phyloP scores from a whole-genome alignment of 1,140 invertebrate genomes.

The Drosophila navojoa region DNA sequence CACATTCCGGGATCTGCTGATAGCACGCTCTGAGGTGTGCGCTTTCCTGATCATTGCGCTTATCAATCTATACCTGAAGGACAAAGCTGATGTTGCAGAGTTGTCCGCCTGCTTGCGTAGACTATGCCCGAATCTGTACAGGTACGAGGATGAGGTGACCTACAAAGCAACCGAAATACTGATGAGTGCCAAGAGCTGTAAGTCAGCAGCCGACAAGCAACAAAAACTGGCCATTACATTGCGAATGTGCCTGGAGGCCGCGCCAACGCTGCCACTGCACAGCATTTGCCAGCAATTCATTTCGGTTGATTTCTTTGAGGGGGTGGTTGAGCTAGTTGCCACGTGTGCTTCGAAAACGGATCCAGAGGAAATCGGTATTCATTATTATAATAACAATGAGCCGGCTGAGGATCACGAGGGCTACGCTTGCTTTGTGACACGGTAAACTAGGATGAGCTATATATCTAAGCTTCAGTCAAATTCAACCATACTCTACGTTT shows the following conservation, averaged over 20 bases:
- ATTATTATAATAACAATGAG: constrained; percentile 94
- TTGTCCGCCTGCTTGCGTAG: constrained; percentile 95
- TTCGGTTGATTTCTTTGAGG: constrained; percentile 91
- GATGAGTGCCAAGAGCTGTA: constrained; percentile 89
- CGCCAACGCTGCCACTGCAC: constrained; percentile 76
- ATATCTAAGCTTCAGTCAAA: not conserved
- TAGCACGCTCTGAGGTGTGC: constrained; percentile 93
- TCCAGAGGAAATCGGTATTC: constrained; percentile 93
- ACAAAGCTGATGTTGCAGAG: constrained; percentile 96
- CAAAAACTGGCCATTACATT: constrained; percentile 91
- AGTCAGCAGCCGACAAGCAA: constrained; percentile 89
- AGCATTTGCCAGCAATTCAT: constrained; percentile 86
- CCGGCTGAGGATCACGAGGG: constrained; percentile 91
- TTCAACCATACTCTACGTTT: not conserved
- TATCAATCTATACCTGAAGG: constrained; percentile 94
- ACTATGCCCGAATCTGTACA: constrained; percentile 96
- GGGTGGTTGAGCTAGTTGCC: constrained; percentile 94
- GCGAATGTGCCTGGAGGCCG: constrained; percentile 90
- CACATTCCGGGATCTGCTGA: constrained; percentile 91
- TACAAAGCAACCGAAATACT: constrained; percentile 96
- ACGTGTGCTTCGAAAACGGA: constrained; percentile 93
- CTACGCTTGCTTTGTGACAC: constrained; percentile 86
- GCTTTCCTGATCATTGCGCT: constrained; percentile 89
- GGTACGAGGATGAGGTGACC: constrained; percentile 97
- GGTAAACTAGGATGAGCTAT: constrained; percentile 37